Evolutionary conservation across 2,113 vertebrate genomes (phyloP).

Genomic region (Hemicordylus capensis): DNA sequence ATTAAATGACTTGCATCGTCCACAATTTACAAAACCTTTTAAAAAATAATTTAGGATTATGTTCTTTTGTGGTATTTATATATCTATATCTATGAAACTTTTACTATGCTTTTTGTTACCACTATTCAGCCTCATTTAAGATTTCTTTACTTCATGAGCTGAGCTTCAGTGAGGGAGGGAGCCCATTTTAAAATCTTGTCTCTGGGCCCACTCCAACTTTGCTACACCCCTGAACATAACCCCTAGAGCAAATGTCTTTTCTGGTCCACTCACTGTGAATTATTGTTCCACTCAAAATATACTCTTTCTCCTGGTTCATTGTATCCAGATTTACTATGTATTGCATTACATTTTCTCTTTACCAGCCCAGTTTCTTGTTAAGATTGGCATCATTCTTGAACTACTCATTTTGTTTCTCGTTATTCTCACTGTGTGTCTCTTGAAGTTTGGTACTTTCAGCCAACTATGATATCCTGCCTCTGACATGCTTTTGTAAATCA

Average conservation of each 20-base stretch:
- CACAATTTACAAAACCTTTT: no score
- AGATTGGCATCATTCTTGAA: not conserved
- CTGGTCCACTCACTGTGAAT: constrained; percentile 41
- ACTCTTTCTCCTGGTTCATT: constrained; percentile 36
- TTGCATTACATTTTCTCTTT: constrained; percentile 47
- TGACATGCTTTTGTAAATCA: constrained; percentile 26
- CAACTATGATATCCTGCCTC: not conserved
- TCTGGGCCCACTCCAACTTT: no score
- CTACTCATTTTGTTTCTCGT: not conserved
- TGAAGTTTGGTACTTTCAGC: constrained; percentile 8
- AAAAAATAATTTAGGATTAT: no score
- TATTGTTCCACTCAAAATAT: constrained; percentile 57
- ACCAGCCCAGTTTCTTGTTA: constrained; percentile 19
- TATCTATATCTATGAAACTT: no score
- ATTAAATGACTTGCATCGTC: no score
- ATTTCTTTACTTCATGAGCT: no score
- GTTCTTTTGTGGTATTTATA: no score
- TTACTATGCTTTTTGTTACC: no score
- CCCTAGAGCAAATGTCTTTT: constrained; percentile 61
- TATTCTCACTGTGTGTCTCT: constrained; percentile 11
- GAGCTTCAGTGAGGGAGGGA: no score
- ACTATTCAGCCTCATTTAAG: no score
- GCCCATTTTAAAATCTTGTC: no score
- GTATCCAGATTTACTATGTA: constrained; percentile 55
- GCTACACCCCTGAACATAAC: no score